Base-by-base conservation (phyloP, 2,113 vertebrate genomes). In the Myotis yumanensis region DNA sequence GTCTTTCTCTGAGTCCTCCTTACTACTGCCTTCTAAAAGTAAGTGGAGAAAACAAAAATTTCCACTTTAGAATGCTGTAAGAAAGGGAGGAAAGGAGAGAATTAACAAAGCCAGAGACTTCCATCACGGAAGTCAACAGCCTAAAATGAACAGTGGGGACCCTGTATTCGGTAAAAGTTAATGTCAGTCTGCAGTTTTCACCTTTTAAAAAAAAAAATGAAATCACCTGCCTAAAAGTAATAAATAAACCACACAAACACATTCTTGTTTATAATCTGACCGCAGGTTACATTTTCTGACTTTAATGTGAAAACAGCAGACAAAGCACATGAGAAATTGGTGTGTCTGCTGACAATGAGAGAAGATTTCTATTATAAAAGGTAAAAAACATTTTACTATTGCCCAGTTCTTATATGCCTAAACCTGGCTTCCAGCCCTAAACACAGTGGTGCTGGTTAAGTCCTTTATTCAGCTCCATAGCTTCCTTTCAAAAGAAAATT, bases 401-500 rank as follows among this genome's bases (percentile, higher is more conserved):
- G 81, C 81, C 81, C 95, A 94, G 82, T 69, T 92, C 43, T 94
- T 85, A 81, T 23, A 76, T 43, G 30, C 54, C 92, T 85, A 84
- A 93, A 77, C 30, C 95, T 95, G 89, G 91, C 75, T 95, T 68
- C 95, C 48, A 91, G 86, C 64, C 83, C 91, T 69, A 88, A 37
- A 81, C 66, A 91, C 46, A 96, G 64, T 71, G 93, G 32, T 35
- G 35, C 66, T 95, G n/a, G 28, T 84, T 89, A 97, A 93, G 84
- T 64, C 75, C 71, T 89, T 88, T 86, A 86, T 69, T 93, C 46
- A 79, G 89, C 32, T 91, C 52, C 59, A 84, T 3, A 86, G 57
- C 77, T 95, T 93, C 75, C 93, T 95, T 97, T 95, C 75, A 92
- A 91, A 90, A 95, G 89, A 95, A 96, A 95, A 86, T 79, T 75